Percentiles rank a stretch among this genome's conserved stretches.
These are phyloP conservation scores for Haplotaxodon microlepis DNA, from an alignment of 2,113 vertebrate genomes.

Conservation along the genomic window DNA sequence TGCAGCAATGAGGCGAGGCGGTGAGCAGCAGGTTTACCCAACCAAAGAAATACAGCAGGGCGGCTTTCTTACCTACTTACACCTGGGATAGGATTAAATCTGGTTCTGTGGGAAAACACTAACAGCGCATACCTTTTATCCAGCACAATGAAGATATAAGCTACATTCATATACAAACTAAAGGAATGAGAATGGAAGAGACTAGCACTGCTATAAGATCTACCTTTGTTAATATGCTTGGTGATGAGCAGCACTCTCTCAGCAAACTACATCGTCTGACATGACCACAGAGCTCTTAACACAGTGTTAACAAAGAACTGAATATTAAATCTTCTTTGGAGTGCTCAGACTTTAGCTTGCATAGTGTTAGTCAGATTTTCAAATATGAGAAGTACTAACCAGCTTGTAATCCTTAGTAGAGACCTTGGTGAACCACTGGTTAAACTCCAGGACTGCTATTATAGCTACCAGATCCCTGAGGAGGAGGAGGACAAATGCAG, in stretches of 20 bases:
- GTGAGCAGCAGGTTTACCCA: neutral
- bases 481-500: neutral
- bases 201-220: neutral
- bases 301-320: neutral
- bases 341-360: neutral
- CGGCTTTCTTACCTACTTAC: neutral
- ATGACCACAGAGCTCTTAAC: neutral
- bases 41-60: neutral
- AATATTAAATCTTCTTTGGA: neutral
- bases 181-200: neutral
- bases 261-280: neutral
- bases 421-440: constrained; percentile 97
- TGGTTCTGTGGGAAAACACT: neutral
- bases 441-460: constrained; percentile 92
- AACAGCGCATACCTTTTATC: neutral
- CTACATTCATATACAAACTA: neutral
- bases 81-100: neutral
- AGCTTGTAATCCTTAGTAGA: constrained; percentile 93
- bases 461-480: constrained; percentile 94
- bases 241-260: neutral
- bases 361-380: neutral
- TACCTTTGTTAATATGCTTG: neutral
- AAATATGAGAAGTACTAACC: constrained; percentile 56
- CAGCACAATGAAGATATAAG: neutral
- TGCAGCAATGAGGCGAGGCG: neutral